These are phyloP conservation scores for Orycteropus afer DNA, from an alignment of 2,113 vertebrate species.

Conservation along the genomic window DNA sequence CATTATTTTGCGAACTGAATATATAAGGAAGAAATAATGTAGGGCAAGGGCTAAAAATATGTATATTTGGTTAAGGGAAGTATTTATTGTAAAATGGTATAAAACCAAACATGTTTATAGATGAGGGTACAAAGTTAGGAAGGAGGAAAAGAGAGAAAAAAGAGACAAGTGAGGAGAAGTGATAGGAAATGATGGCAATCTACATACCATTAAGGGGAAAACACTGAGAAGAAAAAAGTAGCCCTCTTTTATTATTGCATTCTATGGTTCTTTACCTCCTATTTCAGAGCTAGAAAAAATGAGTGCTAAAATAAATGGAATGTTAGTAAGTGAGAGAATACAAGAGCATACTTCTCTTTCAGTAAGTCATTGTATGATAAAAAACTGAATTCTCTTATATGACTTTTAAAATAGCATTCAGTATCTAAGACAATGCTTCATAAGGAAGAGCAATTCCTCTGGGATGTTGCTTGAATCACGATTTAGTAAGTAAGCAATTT, in stretches of 20 bases:
- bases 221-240: neutral
- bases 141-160: neutral
- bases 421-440: neutral
- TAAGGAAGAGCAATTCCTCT: neutral
- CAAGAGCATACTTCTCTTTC: neutral
- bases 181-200: neutral
- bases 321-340: neutral
- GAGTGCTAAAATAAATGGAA: neutral
- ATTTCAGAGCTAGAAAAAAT: slow-evolving; percentile 22
- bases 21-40: neutral
- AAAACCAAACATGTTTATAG: neutral
- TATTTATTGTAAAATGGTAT: neutral
- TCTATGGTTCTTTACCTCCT: neutral
- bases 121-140: neutral
- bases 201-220: neutral
- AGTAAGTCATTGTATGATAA: neutral
- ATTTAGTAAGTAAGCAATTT: neutral
- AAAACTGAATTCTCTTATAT: neutral
- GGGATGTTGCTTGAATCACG: neutral
- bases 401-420: neutral
- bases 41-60: neutral
- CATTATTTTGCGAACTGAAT: neutral
- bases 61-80: neutral
- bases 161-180: neutral
- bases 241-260: neutral